Base-by-base conservation (phyloP, 2,113 vertebrate species). In the Chrysochloris asiatica region DNA sequence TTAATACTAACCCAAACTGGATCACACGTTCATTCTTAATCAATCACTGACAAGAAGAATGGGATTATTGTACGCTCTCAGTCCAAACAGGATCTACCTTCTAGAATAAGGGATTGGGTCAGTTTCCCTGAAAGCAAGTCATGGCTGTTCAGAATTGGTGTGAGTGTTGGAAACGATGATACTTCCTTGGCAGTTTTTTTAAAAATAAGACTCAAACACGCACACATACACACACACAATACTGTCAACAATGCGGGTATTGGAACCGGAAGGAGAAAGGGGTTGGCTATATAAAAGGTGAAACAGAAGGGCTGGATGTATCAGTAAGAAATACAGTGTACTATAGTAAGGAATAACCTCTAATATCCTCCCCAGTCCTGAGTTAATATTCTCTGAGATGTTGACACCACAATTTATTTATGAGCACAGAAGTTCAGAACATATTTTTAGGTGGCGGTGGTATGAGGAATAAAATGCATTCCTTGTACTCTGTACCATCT, bases 191-290 rank as follows among this genome's bases (percentile, higher is more conserved):
- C 4, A 82, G 38, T 36, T 89, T 90, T 79, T 63, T n/a, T n/a
- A n/a, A n/a, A n/a, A 85, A 26, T 76, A 56, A 56, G 72, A 85
- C 30, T 76, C 19, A 76, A n/a, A 75, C n/a, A 79, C 26, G 56
- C 59, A 30, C 28, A 61, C 59, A 61, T 11, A 54, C 91, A n/a
- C 14, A 91, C 93, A 30, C 19, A 54, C 38, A 47, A 65, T 59
- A 65, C 8, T 38, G 24, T 54, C 33, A 89, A 79, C 5, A 48
- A 45, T 72, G 65, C 26, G 61, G 61, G 43, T 45, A 43, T 19
- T 48, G n/a, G 83, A 91, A 86, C 14, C 22, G 71, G 63, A 73
- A 82, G 41, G 21, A 26, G 28, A 63, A 91, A 93, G 41, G n/a
- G n/a, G n/a, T n/a, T n/a, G n/a, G n/a, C n/a, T n/a, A n/a, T n/a